Conservation (phyloP, 1,140 invertebrate genomes). For the Schlechtendalia chinensis region DNA sequence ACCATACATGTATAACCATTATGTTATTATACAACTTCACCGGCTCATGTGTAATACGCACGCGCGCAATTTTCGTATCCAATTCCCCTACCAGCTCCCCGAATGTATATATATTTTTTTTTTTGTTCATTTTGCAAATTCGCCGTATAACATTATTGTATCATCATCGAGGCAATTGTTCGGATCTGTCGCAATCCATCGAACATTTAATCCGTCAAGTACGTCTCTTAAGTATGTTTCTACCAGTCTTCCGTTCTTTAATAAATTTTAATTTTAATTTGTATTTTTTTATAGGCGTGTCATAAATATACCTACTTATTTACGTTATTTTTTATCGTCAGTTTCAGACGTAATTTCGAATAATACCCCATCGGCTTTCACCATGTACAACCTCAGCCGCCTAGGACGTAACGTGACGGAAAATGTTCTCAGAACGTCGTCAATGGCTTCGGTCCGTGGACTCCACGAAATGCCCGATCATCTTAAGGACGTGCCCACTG, state of each 20-base stretch:
- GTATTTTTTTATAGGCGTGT: background rate
- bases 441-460: constrained; percentile 56
- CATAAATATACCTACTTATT: no score
- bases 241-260: background rate
- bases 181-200: background rate
- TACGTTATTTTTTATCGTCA: background rate
- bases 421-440: background rate
- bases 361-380: background rate
- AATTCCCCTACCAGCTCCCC: background rate
- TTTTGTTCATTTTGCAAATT: constrained; percentile 29
- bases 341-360: background rate
- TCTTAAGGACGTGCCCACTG: constrained; percentile 75
- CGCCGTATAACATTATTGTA: background rate
- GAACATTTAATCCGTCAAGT: background rate
- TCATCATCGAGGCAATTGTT: background rate
- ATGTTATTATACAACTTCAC: no score
- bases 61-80: constrained; percentile 36
- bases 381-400: constrained; percentile 34
- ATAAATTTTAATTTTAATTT: background rate
- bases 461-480: constrained; percentile 83
- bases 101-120: background rate
- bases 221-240: background rate
- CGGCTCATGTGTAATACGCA: background rate
- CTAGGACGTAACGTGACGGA: constrained; percentile 20
- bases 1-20: no score